phyloP scores from a whole-genome alignment of 2,888 invertebrate genomes.

The Drosophila anomalipes region DNA sequence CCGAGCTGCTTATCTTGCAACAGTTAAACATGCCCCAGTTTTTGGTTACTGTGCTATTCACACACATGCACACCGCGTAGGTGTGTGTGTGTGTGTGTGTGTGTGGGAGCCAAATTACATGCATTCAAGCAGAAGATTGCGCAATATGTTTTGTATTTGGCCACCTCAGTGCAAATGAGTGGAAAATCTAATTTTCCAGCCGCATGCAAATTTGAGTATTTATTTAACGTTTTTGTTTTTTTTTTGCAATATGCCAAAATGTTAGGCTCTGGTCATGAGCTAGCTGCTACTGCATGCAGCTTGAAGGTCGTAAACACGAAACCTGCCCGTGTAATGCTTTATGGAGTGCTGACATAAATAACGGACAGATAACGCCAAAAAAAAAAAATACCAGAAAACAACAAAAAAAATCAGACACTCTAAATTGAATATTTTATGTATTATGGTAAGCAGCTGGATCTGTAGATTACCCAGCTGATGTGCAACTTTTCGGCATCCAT shows the following conservation, averaged over 20 bases:
- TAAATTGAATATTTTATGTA: background rate
- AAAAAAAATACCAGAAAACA: background rate
- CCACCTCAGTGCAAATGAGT: conserved; percentile 70
- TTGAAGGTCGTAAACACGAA: conserved; percentile 43
- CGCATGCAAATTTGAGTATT: conserved; percentile 56
- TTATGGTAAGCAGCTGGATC: conserved; percentile 6
- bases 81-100: background rate
- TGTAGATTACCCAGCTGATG: conserved; percentile 44
- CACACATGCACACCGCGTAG: conserved; percentile 28
- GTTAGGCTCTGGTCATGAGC: conserved; percentile 44
- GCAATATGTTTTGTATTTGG: conserved; percentile 66
- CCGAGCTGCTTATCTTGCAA: conserved; percentile 34
- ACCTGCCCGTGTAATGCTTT: conserved; percentile 30
- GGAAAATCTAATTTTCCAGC: conserved; percentile 77
- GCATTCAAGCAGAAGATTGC: conserved; percentile 77
- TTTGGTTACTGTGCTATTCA: conserved; percentile 39
- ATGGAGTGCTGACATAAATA: conserved; percentile 21
- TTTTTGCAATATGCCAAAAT: conserved; percentile 46
- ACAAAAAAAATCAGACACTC: background rate
- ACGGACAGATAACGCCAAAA: conserved; percentile 14
- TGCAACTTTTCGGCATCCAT: conserved; percentile 28
- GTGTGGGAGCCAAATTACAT: conserved; percentile 40
- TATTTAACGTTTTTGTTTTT: conserved; percentile 15
- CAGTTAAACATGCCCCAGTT: conserved; percentile 53
- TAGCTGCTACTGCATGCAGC: conserved; percentile 29